Base-by-base conservation (phyloP, 2,797 vertebrate species). In the Botia kubotai region DNA sequence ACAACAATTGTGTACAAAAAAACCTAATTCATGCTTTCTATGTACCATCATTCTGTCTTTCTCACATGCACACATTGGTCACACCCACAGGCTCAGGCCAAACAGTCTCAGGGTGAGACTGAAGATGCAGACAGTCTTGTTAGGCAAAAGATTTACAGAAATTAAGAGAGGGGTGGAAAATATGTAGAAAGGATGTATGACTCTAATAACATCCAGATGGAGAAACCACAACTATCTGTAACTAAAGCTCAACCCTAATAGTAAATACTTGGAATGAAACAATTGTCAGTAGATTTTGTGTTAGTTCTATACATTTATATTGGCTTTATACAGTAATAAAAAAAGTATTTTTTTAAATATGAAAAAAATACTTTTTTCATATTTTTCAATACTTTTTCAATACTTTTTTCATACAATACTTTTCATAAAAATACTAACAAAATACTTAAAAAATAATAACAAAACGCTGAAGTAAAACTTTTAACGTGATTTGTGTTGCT, bases 191-290 rank as follows among this genome's bases (percentile, higher is more conserved):
- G 89, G 90, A 90, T 89, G 90, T 83, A 26, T 65, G 60, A 82
- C 88, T 84, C 84, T 93, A 92, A 94, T 90, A 86, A 86, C 12
- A 39, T 81, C 90, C 92, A 94, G 91, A 93, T 92, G 91, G 90
- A 84, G 78, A 66, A 79, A 82, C 86, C 79, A 85, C 50, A 62
- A 19, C 85, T 79, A 77, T 88, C 86, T 91, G 87, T 87, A 89
- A 85, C 87, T 67, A 33, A 52, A 72, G 36, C 48, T 67, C 60
- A 46, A 46, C 62, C 53, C 29, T 77, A 77, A 86, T 83, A 77
- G 62, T 8, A 78, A 75, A 85, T 77, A 69, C 75, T 70, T 33
- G 33, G 33, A 33, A 33, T 33, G 33, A 33, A 33, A 33, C 33
- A 33, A 33, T 33, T 33, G 33, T 33, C 33, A 33, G 2, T 5